phyloP scores from a whole-genome alignment of 2,113 vertebrate species.

The Boulengeromyrus knoepffleri region DNA sequence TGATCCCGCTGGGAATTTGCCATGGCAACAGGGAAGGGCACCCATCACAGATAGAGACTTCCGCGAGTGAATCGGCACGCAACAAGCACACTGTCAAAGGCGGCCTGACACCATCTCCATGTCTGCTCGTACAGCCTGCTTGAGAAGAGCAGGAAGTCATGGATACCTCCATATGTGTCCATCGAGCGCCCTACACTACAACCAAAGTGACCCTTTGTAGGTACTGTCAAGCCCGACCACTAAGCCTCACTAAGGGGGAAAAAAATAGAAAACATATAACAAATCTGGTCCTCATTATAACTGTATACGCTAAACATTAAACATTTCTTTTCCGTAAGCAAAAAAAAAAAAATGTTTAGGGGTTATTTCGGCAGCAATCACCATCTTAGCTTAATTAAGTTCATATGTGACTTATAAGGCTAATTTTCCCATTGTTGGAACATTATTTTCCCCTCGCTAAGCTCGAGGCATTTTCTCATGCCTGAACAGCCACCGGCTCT shows the following conservation, averaged over 20 bases:
- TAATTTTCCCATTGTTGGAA: not conserved
- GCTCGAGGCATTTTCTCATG: constrained; percentile 4
- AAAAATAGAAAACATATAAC: not conserved
- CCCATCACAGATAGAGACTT: not conserved
- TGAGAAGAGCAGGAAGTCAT: not conserved
- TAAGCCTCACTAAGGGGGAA: not conserved
- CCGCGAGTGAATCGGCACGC: not conserved
- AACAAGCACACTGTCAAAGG: not conserved
- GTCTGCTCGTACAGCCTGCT: not conserved
- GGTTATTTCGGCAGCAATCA: constrained; percentile 12
- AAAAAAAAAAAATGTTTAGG: constrained; percentile 12
- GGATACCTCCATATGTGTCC: not conserved
- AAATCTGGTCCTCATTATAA: constrained; percentile 25
- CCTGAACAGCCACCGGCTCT: not conserved
- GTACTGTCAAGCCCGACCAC: not conserved
- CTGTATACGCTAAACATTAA: constrained; percentile 9
- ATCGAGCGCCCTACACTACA: not conserved
- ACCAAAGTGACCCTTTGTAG: not conserved
- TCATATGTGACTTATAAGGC: constrained; percentile 16
- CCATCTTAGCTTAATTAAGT: constrained; percentile 17
- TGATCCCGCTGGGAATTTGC: not conserved
- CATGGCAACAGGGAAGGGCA: not conserved
- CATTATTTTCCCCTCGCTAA: not conserved
- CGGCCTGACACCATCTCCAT: not conserved
- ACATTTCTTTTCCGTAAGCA: constrained; percentile 10